Percentiles rank a stretch among this genome's conserved stretches.
Conservation (phyloP, 2,797 vertebrate genomes). For the Heteromormyrus szaboi region DNA sequence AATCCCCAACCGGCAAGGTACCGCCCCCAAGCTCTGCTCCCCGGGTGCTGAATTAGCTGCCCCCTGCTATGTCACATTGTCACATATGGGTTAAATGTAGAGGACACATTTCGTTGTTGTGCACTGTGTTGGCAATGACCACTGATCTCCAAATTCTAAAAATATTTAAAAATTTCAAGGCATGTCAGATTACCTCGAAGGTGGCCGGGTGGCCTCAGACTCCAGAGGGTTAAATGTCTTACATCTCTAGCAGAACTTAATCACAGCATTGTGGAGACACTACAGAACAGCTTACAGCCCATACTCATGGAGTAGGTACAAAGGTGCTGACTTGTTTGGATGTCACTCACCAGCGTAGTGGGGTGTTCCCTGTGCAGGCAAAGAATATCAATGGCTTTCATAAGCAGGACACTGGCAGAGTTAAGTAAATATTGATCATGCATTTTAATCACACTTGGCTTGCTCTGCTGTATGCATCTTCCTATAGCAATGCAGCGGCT, state of each 20-base stretch:
- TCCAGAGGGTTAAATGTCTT: background rate
- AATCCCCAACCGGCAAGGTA: background rate
- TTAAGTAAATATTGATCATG: background rate
- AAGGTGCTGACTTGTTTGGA: background rate
- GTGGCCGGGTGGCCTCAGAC: background rate
- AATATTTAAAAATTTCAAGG: background rate
- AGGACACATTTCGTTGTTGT: no score
- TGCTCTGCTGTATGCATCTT: background rate
- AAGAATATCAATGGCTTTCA: background rate
- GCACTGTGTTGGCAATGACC: no score
- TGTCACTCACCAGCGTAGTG: background rate
- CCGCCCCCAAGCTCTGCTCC: no score
- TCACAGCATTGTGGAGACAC: background rate
- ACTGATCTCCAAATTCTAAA: no score
- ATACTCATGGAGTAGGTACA: background rate
- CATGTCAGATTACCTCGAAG: background rate
- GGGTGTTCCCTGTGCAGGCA: background rate
- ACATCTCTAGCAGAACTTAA: background rate
- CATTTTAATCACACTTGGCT: background rate
- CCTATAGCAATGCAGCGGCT: background rate
- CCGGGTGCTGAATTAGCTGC: background rate
- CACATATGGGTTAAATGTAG: no score
- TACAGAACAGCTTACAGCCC: background rate
- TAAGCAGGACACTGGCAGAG: background rate
- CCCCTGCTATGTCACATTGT: no score